Percentiles rank a stretch among this genome's conserved stretches.
These are phyloP conservation scores for Baccha elongata DNA, from an alignment of 2,888 invertebrate genomes.

Conservation along the genomic window DNA sequence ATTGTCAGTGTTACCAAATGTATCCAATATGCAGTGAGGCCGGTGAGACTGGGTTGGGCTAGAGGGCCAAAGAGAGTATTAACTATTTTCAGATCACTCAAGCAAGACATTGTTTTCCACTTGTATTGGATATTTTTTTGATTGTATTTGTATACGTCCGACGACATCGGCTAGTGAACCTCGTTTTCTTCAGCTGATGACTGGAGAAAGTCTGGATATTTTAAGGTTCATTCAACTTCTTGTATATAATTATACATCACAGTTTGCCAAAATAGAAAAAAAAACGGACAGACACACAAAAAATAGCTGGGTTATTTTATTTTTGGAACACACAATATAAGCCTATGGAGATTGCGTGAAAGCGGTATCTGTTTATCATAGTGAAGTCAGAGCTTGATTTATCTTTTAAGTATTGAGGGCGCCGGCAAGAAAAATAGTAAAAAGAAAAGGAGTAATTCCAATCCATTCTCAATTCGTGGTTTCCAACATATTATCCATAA, in stretches of 20 bases:
- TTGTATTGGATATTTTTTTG: background rate
- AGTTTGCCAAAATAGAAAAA: slow-evolving; percentile 72
- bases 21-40: slow-evolving; percentile 35
- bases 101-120: slow-evolving; percentile 48
- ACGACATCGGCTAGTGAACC: slow-evolving; percentile 65
- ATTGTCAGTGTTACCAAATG: slow-evolving; percentile 60
- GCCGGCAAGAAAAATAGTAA: no score
- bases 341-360: slow-evolving; percentile 67
- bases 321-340: slow-evolving; percentile 54
- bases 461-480: no score
- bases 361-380: slow-evolving; percentile 57
- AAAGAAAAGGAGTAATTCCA: no score
- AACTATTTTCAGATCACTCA: slow-evolving; percentile 56
- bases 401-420: slow-evolving; percentile 28
- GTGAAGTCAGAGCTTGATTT: slow-evolving; percentile 13
- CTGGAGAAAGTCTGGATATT: slow-evolving; percentile 76
- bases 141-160: slow-evolving; percentile 9
- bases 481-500: no score
- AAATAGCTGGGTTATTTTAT: slow-evolving; percentile 41
- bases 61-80: slow-evolving; percentile 41
- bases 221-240: slow-evolving; percentile 74
- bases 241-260: slow-evolving; percentile 14
- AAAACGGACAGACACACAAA: background rate
- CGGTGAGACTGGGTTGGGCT: slow-evolving; percentile 27
- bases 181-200: slow-evolving; percentile 75